Evolutionary conservation across 2,113 vertebrate species (phyloP), one percentile per base, ranked within the genome.

Genomic region (Penelope pileata): DNA sequence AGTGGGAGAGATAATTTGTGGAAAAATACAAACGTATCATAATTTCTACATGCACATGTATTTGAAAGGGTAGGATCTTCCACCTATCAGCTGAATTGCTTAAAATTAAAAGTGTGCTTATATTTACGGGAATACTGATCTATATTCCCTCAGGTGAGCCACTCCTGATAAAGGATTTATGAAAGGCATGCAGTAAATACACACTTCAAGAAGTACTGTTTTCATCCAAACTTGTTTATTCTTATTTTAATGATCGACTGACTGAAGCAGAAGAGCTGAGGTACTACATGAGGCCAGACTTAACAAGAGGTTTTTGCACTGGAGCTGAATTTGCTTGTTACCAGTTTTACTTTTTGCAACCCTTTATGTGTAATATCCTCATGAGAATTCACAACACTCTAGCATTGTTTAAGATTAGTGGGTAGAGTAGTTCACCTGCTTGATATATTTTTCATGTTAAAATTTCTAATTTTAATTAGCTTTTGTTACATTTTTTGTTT

Each of bases 381-480:
- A 24, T 32, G 38, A 87, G 23, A 87, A 85, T 64, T 67, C 29
- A 72, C 9, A 83, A 30, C 29, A 40, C 8, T 79, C 18, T 2
- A 1, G 3, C 1, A 4, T 38, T 79, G 34, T 32, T 70, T 42
- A 62, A 79, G 79, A 74, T 16, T 79, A 91, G 42, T 30, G 84
- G 24, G 45, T 32, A 8, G 36, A 56, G 7, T 38, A 9, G 13
- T 30, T 94, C 21, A 78, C 13, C 29, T 9, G 1, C 72, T 64
- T 86, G 38, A 62, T 43, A 38, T 36, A 56, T 70, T 91, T 83
- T 89, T 85, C 21, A 30, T 36, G 15, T 34, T 88, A 81, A 68
- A 47, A 62, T 75, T 83, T 94, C 26, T 76, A 51, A 62, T 86
- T 94, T 94, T 88, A 95, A 94, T 88, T 91, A 85, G 36, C 8